phyloP scores from a whole-genome alignment of 2,888 invertebrate genomes.

The Lagria hirta region DNA sequence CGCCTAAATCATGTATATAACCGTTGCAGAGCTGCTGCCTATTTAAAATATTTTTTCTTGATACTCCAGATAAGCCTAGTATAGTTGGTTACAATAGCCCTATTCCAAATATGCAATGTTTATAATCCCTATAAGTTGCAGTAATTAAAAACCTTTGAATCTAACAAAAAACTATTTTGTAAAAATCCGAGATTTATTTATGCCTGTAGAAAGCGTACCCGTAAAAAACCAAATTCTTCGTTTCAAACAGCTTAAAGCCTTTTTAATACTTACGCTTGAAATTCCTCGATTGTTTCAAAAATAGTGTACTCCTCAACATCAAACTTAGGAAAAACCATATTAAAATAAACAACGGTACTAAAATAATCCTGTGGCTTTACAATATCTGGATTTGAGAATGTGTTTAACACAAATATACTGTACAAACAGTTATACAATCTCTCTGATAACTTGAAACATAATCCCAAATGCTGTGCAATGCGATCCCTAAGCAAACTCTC shows the following conservation, averaged over 20 bases:
- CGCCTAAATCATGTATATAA: too few species aligned
- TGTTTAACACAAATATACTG: slow-evolving; percentile 40
- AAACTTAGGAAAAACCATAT: slow-evolving; percentile 37
- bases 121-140: too few species aligned
- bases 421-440: slow-evolving; percentile 34
- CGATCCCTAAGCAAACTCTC: slow-evolving; percentile 38
- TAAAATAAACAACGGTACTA: slow-evolving; percentile 27
- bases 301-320: slow-evolving; percentile 34
- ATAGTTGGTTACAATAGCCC: too few species aligned
- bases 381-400: slow-evolving; percentile 39
- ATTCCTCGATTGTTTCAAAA: slow-evolving; percentile 40
- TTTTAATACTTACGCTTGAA: slow-evolving; percentile 33
- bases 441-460: slow-evolving; percentile 38
- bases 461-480: slow-evolving; percentile 39
- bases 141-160: too few species aligned
- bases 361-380: slow-evolving; percentile 38
- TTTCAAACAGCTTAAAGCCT: neutral
- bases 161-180: too few species aligned
- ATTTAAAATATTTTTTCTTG: too few species aligned
- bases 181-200: too few species aligned
- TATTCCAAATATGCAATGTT: too few species aligned
- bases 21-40: too few species aligned
- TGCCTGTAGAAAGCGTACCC: too few species aligned
- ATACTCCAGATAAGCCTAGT: too few species aligned
- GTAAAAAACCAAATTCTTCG: slow-evolving; percentile 9